Evolutionary conservation across 92 coral and sea anemone genomes (phyloP), one percentile per base, ranked within the genome.

Genomic region (Phenganax stokvisi): DNA sequence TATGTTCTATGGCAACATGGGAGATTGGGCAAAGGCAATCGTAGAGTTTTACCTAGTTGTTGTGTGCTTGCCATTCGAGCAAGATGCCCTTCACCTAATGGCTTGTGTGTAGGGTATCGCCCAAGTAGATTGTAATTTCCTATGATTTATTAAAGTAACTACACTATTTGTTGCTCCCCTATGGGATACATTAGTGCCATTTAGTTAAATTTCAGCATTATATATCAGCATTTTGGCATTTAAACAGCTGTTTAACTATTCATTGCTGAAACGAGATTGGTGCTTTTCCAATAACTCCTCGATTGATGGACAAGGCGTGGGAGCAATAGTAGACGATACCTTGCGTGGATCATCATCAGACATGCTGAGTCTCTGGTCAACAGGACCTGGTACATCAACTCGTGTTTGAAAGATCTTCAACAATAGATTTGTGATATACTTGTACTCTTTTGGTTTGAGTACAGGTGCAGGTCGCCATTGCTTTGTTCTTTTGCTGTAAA

Each of bases 41-140:
- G 75, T 31, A 79, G 83, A 29, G 83, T 79, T 79, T 16, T 79
- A 12, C 83, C 63, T 51, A 63, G 75, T 60, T 79, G 83, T 44
- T 79, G 72, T 47, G 83, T 79, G 11, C 83, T 79, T 62, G 83
- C 83, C 13, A 79, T 79, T 27, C 58, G 83, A 28, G 13, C 57
- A 0, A 54, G 83, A 60, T 79, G 37, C 25, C 83, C 75, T 12
- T 79, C 75, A 7, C 77, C 83, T 27, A 79, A 63, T 64, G 83
- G 83, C 6, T 62, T 79, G 27, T 64, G 62, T 44, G 57, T 56
- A 30, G 83, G 83, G 31, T 79, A 29, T 58, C 56, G 58, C 30
- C 83, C 83, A 0, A 55, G 56, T 61, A 63, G 83, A 29, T 60
- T 79, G 17, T 79, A 60, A 64, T 29, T 69, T 10, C 12, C 17